Evolutionary conservation across 2,113 vertebrate genomes (phyloP).

Genomic region (Alethe castanea): DNA sequence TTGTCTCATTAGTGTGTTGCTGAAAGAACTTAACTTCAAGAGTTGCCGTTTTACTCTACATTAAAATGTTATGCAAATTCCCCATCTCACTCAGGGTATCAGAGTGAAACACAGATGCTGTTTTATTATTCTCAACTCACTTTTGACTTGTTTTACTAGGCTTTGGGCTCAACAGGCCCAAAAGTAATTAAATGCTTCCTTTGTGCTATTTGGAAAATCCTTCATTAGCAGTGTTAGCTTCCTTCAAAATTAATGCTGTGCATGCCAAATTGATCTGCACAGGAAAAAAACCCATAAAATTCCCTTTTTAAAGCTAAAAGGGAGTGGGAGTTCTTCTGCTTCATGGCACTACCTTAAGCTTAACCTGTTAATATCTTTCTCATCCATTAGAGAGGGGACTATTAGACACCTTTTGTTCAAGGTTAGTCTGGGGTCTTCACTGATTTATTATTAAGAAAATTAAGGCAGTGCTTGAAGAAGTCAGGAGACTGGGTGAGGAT

Average conservation of each 20-base stretch:
- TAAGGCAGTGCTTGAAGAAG: neutral
- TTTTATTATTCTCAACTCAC: constrained; percentile 39
- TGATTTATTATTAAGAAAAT: neutral
- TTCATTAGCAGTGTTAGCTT: neutral
- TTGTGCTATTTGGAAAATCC: constrained; percentile 27
- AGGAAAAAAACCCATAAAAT: neutral
- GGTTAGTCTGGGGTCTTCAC: neutral
- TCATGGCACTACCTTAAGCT: neutral
- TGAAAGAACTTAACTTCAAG: neutral
- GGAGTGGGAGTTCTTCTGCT: neutral
- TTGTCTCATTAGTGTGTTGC: constrained; percentile 4
- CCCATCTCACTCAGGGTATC: neutral
- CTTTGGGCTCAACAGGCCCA: neutral
- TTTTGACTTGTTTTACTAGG: constrained; percentile 53
- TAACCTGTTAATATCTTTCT: neutral
- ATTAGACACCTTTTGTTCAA: neutral
- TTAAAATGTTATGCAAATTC: constrained; percentile 42
- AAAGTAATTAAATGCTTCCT: constrained; percentile 47
- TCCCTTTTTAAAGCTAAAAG: neutral
- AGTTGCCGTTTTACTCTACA: neutral
- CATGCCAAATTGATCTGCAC: neutral
- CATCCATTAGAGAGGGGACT: neutral
- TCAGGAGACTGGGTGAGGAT: neutral
- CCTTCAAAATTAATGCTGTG: neutral
- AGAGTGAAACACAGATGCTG: neutral